Percentiles rank a stretch among this genome's conserved stretches.
phyloP scores from a whole-genome alignment of 2,113 vertebrate genomes.

The Symphodus melops region DNA sequence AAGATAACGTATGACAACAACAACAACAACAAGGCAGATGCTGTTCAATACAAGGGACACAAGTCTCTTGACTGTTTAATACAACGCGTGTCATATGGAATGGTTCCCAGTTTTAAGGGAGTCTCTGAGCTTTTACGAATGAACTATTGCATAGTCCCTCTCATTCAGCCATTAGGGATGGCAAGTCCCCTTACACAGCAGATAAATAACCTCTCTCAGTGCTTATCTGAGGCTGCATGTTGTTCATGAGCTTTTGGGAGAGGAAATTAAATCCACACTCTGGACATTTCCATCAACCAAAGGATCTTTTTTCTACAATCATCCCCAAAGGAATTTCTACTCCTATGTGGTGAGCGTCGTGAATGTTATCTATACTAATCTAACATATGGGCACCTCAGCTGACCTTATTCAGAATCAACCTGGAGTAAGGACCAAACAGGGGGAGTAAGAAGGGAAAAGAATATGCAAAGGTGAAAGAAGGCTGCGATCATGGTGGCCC shows the following conservation, averaged over 20 bases:
- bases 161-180: slow-evolving; percentile 40
- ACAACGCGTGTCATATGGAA: slow-evolving; percentile 40
- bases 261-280: slow-evolving; percentile 78
- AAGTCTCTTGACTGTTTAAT: slow-evolving; percentile 53
- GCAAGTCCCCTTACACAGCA: slow-evolving; percentile 64
- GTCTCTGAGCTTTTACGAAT: slow-evolving; percentile 52
- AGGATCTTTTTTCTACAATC: slow-evolving; percentile 65
- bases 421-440: slow-evolving; percentile 17
- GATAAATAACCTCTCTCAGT: slow-evolving; percentile 74
- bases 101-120: slow-evolving; percentile 42
- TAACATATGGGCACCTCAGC: slow-evolving; percentile 48
- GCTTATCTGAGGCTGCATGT: slow-evolving; percentile 78
- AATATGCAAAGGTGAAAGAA: slow-evolving; percentile 39
- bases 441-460: slow-evolving; percentile 15
- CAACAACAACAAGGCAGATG: slow-evolving; percentile 59
- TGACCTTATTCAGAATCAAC: slow-evolving; percentile 45
- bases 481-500: slow-evolving; percentile 67
- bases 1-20: slow-evolving; percentile 60
- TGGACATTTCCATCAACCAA: slow-evolving; percentile 61
- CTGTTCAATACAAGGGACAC: slow-evolving; percentile 18
- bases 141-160: slow-evolving; percentile 44
- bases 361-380: slow-evolving; percentile 59
- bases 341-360: slow-evolving; percentile 43
- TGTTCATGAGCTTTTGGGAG: slow-evolving; percentile 81
- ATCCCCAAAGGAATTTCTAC: slow-evolving; percentile 63